A percentile compares a stretch with the other conserved stretches of the same genome.
Conservation (phyloP, 2,113 vertebrate genomes). For the Sceloporus undulatus region DNA sequence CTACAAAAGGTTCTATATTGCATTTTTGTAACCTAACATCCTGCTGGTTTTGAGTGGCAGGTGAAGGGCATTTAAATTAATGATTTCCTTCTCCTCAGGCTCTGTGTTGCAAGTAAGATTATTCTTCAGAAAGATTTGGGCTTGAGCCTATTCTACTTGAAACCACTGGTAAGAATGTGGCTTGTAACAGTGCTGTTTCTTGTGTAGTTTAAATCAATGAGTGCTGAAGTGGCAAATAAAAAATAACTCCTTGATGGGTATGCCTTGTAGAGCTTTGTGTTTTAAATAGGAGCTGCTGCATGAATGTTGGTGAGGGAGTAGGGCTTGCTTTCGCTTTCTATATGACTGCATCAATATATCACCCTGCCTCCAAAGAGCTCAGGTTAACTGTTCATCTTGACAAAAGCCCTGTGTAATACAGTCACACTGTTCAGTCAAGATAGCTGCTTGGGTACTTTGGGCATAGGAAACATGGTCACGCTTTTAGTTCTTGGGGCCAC, state of each 20-base stretch:
- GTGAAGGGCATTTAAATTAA: constrained; percentile 29
- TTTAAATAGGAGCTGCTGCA: neutral
- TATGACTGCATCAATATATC: neutral
- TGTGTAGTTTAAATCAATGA: neutral
- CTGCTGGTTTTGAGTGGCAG: constrained; percentile 37
- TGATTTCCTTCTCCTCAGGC: constrained; percentile 40
- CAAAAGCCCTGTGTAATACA: neutral
- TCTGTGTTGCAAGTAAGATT: constrained; percentile 17
- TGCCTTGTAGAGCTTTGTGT: neutral
- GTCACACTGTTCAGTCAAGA: neutral
- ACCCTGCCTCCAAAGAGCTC: neutral
- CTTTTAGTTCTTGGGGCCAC: neutral
- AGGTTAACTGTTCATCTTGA: neutral
- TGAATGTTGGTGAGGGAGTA: neutral
- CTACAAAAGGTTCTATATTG: constrained; percentile 1
- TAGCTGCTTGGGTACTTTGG: neutral
- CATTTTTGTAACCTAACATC: constrained; percentile 43
- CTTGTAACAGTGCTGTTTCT: constrained; percentile 12
- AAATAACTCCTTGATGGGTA: neutral
- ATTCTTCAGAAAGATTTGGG: constrained; percentile 41
- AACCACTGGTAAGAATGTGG: neutral
- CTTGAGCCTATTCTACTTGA: neutral
- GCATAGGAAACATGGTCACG: neutral
- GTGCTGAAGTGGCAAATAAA: neutral
- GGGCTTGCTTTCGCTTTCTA: neutral